These are phyloP conservation scores for Caenorhabditis drosophilae DNA, from an alignment of 2,888 invertebrate genomes.

Conservation along the genomic window DNA sequence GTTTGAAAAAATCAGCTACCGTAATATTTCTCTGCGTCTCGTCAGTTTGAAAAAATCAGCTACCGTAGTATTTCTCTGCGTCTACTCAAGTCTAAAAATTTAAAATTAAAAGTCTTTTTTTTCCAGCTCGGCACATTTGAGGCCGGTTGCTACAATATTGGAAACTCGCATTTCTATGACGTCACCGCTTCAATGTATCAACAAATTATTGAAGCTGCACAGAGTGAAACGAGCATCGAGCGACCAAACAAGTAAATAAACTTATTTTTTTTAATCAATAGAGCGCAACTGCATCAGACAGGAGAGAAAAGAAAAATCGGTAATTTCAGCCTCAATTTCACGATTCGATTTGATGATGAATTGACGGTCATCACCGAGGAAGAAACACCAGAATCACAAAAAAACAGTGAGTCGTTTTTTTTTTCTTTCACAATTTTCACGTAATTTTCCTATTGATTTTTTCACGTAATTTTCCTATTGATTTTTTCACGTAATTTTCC, in stretches of 20 bases:
- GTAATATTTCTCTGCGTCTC: background rate
- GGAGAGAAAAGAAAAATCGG: too few species aligned
- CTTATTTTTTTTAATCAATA: background rate
- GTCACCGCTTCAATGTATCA: conserved; percentile 36
- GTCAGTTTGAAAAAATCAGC: too few species aligned
- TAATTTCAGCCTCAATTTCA: background rate
- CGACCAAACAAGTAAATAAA: conserved; percentile 16
- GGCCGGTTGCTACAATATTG: conserved; percentile 56
- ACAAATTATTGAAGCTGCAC: conserved; percentile 20
- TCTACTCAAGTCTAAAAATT: background rate
- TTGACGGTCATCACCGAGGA: conserved; percentile 30
- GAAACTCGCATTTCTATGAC: conserved; percentile 57
- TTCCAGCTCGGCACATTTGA: conserved; percentile 56
- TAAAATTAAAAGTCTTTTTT: too few species aligned
- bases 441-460: background rate
- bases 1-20: too few species aligned
- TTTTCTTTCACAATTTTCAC: too few species aligned
- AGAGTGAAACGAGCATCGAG: conserved; percentile 1
- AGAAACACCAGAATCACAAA: conserved; percentile 9
- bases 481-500: too few species aligned
- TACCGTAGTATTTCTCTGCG: background rate
- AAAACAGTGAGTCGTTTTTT: too few species aligned
- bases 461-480: too few species aligned
- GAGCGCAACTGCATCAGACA: too few species aligned
- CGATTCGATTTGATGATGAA: conserved; percentile 27